Conservation (phyloP, 30 jellyfish, hydroid and myxozoan species). For the Pelagia noctiluca region DNA sequence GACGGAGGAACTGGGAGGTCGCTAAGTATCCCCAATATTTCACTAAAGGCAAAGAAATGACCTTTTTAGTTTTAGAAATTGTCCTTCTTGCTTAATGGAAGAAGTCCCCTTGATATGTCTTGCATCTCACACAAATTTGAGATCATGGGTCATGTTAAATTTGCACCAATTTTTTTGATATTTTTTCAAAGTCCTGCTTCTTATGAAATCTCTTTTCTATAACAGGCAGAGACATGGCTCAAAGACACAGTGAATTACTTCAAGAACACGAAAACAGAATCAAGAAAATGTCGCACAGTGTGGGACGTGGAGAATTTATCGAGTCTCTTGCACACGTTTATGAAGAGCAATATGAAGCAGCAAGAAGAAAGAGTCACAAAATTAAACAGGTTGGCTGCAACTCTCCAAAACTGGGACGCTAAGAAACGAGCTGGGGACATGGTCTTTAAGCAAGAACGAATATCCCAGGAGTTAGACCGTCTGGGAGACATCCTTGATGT, state of each 20-base stretch:
- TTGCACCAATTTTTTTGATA: no score
- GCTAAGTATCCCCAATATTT: no score
- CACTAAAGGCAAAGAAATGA: no score
- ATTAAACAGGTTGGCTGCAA: slow-evolving; percentile 56
- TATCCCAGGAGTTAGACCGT: slow-evolving; percentile 28
- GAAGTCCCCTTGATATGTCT: no score
- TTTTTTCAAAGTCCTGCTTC: background rate
- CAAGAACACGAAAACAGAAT: slow-evolving; percentile 72
- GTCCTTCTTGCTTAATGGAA: no score
- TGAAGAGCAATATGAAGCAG: slow-evolving; percentile 37
- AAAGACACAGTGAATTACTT: slow-evolving; percentile 74
- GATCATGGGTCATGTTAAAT: no score
- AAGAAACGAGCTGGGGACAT: slow-evolving; percentile 69
- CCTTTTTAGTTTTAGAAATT: no score
- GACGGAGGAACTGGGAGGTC: no score
- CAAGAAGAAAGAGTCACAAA: slow-evolving; percentile 73
- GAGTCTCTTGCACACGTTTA: slow-evolving; percentile 62
- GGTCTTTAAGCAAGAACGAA: slow-evolving; percentile 65
- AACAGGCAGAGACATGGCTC: slow-evolving; percentile 94
- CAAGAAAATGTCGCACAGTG: slow-evolving; percentile 75
- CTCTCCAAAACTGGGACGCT: slow-evolving; percentile 72
- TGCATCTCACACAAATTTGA: no score
- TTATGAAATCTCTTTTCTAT: background rate
- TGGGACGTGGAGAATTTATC: slow-evolving; percentile 70
- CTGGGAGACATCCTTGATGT: slow-evolving; percentile 38